These are phyloP conservation scores for Lasioglossum villosulum DNA, from an alignment of 2,888 invertebrate genomes.

Conservation along the genomic window DNA sequence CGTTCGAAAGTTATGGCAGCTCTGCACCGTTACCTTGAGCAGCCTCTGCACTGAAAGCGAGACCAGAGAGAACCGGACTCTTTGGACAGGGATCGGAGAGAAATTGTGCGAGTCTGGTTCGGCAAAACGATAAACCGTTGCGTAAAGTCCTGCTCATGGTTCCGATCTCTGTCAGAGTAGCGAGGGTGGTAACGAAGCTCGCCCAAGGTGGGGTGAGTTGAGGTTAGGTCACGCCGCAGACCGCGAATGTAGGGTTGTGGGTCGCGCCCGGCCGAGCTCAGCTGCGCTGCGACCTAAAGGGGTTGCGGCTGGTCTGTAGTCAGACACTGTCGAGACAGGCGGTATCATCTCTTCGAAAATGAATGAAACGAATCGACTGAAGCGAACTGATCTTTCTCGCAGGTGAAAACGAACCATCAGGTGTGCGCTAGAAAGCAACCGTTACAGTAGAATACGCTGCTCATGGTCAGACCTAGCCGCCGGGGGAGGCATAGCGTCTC, in stretches of 20 bases:
- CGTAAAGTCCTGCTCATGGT: conserved; percentile 48
- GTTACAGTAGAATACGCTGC: conserved; percentile 45
- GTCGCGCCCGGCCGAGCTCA: conserved; percentile 83
- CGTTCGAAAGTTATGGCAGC: conserved; percentile 62
- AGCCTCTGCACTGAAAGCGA: conserved; percentile 15
- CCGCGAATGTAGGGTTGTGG: conserved; percentile 84
- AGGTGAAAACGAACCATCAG: not conserved
- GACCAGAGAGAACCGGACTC: not conserved
- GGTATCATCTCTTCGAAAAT: not conserved
- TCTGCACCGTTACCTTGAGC: conserved; percentile 50
- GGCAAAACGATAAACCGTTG: conserved; percentile 51
- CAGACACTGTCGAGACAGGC: conserved; percentile 51
- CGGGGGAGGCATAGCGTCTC: not conserved
- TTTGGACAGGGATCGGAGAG: not conserved
- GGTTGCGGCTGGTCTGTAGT: conserved; percentile 66
- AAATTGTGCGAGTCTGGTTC: not conserved
- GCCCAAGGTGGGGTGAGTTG: conserved; percentile 74
- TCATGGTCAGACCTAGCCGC: conserved; percentile 45
- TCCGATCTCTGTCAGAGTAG: conserved; percentile 34
- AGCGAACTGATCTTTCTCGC: not conserved
- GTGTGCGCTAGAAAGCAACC: not conserved
- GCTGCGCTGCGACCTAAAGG: conserved; percentile 79
- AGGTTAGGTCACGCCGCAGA: conserved; percentile 83
- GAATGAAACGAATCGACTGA: not conserved
- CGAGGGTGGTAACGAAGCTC: conserved; percentile 64